Percentiles rank a stretch among this genome's conserved stretches.
These are phyloP conservation scores for Oscheius sp. DNA, from an alignment of 2,888 invertebrate species.

Conservation along the genomic window DNA sequence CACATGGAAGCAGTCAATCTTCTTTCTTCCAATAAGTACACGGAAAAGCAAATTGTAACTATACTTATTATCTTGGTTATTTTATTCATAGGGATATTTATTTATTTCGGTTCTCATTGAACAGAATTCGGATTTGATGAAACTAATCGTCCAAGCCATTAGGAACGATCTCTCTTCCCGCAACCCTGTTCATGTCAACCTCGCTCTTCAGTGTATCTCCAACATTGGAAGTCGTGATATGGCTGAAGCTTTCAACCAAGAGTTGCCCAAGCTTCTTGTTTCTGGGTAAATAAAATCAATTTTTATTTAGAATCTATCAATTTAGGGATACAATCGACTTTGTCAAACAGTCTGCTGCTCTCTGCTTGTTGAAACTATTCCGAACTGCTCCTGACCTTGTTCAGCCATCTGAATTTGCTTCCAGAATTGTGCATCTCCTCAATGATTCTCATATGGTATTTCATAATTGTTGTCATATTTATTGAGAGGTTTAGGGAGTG, in stretches of 20 bases:
- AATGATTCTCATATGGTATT: constrained; percentile 93
- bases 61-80: neutral
- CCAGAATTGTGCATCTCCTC: constrained; percentile 94
- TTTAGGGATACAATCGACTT: constrained; percentile 95
- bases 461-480: neutral
- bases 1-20: constrained; percentile 99
- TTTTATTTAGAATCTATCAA: no score
- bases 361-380: constrained; percentile 90
- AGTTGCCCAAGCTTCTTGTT: constrained; percentile 96
- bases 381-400: constrained; percentile 95
- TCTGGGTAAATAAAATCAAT: constrained; percentile 76
- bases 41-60: constrained; percentile 94
- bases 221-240: constrained; percentile 99
- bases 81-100: constrained; percentile 84
- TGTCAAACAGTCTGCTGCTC: constrained; percentile 97
- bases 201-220: constrained; percentile 98
- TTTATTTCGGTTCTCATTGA: constrained; percentile 99
- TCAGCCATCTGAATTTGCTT: constrained; percentile 94
- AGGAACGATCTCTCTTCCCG: constrained; percentile 84
- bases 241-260: constrained; percentile 98
- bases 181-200: constrained; percentile 96
- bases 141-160: constrained; percentile 87
- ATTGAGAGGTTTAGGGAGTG: constrained; percentile 80
- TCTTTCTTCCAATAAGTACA: constrained; percentile 98
- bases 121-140: constrained; percentile 97